Base-by-base conservation (phyloP, 2,888 invertebrate species). In the Tenthredo scrophulariae region DNA sequence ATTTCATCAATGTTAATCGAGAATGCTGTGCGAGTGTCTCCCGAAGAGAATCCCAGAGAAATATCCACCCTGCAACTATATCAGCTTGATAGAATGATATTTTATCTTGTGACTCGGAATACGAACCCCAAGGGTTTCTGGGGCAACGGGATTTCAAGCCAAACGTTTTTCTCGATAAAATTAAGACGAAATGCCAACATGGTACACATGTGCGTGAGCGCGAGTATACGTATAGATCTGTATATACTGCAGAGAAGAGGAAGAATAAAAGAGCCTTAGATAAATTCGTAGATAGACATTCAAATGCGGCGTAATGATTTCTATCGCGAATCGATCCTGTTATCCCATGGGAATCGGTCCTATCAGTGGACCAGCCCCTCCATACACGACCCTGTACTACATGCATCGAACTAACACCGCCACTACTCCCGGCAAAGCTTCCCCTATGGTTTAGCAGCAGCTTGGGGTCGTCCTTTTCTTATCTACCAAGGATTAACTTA, bases 241-340 rank as follows among this genome's bases (percentile, higher is more conserved):
- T 15, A 33, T 29, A 65, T 29, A 65, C 9, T 3, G 40, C 6
- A 83, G 15, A 29, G 79, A 80, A 26, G 40, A 37, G 40, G 40
- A 80, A 37, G 80, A 80, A 80, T 70, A 70, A 83, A 83, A 70
- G 83, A 70, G 70, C 46, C 70, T 70, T 88, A 91, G 92, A 92
- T 92, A 91, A 91, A 91, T 92, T 91, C 87, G 87, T 89, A 91
- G 92, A 93, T 93, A 93, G 92, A 91, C 91, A 93, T 93, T 92
- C 91, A 93, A 93, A 93, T 93, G 91, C 91, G 90, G 90, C 89
- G 91, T 93, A 93, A 93, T 93, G 93, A 93, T 93, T 93, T 93
- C 92, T 92, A 92, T 92, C 91, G 90, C 91, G 90, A 93, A 93
- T 93, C 93, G 93, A 93, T 93, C 93, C 67, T 88, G 91, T 91